A percentile compares a stretch with the other conserved stretches of the same genome.
These are phyloP conservation scores for Zaprionus lachaisei DNA, from an alignment of 1,140 invertebrate species.

Conservation along the genomic window DNA sequence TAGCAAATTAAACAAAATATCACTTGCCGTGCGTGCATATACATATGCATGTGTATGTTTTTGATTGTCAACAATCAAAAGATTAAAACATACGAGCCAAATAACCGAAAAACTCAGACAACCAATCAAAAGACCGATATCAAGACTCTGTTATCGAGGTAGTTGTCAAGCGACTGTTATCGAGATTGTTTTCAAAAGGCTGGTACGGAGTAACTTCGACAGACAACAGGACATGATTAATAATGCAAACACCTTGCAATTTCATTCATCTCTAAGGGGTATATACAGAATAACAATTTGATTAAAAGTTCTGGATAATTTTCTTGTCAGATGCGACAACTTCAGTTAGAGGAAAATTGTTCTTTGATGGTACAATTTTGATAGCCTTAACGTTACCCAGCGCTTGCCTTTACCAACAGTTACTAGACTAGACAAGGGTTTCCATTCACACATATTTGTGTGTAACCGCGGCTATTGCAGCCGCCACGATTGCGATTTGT, in stretches of 20 bases:
- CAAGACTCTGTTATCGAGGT: background rate
- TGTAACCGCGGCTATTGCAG: slow-evolving; percentile 26
- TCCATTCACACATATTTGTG: background rate
- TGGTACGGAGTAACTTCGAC: too few relatives aligned
- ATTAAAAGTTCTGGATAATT: background rate
- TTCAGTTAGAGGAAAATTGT: background rate
- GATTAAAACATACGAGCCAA: background rate
- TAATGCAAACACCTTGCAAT: background rate
- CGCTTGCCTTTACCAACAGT: background rate
- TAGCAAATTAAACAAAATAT: slow-evolving; percentile 4
- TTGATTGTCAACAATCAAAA: background rate
- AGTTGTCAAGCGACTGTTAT: background rate
- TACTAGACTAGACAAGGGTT: background rate
- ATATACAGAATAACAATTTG: background rate
- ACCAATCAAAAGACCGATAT: background rate
- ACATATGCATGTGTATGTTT: background rate
- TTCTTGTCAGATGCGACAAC: background rate
- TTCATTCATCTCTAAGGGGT: background rate
- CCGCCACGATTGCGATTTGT: slow-evolving; percentile 40
- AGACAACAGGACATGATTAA: background rate
- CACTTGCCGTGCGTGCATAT: background rate
- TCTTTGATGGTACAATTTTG: slow-evolving; percentile 1
- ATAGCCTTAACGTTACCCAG: background rate
- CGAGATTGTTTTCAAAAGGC: too few relatives aligned
- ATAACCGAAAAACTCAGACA: background rate